Evolutionary conservation across 2,113 vertebrate species (phyloP).

Genomic region (Sturnus vulgaris): DNA sequence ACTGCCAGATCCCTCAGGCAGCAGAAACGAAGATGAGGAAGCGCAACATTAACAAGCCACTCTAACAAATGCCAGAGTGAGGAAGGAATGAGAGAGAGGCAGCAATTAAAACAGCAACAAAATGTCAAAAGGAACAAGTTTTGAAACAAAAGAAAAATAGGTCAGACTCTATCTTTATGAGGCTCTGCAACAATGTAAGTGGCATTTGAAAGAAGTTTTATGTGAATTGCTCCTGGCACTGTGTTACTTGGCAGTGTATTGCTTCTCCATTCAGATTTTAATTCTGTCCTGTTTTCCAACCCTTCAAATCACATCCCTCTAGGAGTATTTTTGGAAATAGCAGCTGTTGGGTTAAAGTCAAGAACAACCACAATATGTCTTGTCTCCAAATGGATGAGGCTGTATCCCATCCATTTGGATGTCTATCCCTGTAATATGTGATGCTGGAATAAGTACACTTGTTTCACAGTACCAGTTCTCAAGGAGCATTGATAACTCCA

Average conservation of each 20-base stretch:
- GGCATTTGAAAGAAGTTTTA: constrained; percentile 15
- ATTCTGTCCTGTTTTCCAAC: background rate
- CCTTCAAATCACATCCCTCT: background rate
- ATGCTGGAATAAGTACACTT: background rate
- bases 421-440: background rate
- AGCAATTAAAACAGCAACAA: constrained; percentile 8
- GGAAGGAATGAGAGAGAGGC: background rate
- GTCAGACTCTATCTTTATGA: background rate
- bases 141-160: constrained; percentile 22
- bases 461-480: background rate
- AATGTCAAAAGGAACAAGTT: background rate
- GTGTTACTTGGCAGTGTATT: background rate
- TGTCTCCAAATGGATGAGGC: background rate
- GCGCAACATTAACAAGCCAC: fast-evolving
- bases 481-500: background rate
- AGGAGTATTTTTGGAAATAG: constrained; percentile 19
- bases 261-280: constrained; percentile 9
- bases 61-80: fast-evolving
- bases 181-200: background rate
- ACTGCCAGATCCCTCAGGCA: background rate
- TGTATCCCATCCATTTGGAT: background rate
- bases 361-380: background rate
- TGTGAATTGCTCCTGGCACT: background rate
- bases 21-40: fast-evolving
- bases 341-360: background rate